Percentiles rank a stretch among this genome's conserved stretches.
Evolutionary conservation across 2,888 invertebrate species (phyloP).

Genomic region (Cristatella mucedo): DNA sequence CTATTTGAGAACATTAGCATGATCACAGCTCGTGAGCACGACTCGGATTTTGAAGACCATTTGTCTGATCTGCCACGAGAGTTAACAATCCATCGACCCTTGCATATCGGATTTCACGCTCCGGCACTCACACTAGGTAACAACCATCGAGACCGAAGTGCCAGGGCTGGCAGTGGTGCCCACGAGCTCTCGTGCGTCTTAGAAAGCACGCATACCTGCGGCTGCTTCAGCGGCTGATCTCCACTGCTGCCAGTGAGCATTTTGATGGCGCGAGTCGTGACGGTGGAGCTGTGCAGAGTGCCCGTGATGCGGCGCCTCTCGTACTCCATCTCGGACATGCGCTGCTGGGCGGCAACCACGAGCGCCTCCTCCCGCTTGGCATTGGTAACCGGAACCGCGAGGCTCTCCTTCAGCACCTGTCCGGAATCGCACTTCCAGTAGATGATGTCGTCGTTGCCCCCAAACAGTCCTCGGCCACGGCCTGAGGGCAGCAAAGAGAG

Average conservation of each 20-base stretch:
- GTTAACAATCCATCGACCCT: too few relatives aligned
- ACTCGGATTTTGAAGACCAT: too few relatives aligned
- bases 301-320: slow-evolving; percentile 30
- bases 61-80: too few relatives aligned
- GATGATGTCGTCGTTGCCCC: slow-evolving; percentile 26
- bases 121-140: too few relatives aligned
- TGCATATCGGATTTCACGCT: too few relatives aligned
- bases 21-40: too few relatives aligned
- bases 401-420: slow-evolving; percentile 23
- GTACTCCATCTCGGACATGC: slow-evolving; percentile 30
- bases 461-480: slow-evolving; percentile 22
- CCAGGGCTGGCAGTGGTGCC: too few relatives aligned
- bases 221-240: slow-evolving; percentile 2
- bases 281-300: slow-evolving; percentile 25
- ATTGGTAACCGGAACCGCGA: slow-evolving; percentile 31
- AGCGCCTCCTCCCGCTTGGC: slow-evolving; percentile 27
- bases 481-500: slow-evolving; percentile 14
- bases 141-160: too few relatives aligned
- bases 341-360: slow-evolving; percentile 29
- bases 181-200: too few relatives aligned
- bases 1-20: too few relatives aligned
- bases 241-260: slow-evolving; percentile 6
- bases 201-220: slow-evolving; percentile 1
- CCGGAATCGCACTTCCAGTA: slow-evolving; percentile 35
- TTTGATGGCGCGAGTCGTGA: slow-evolving; percentile 8